Evolutionary conservation across 2,888 invertebrate species (phyloP), one percentile per base, ranked within the genome.

Genomic region (Melinaea menophilus): DNA sequence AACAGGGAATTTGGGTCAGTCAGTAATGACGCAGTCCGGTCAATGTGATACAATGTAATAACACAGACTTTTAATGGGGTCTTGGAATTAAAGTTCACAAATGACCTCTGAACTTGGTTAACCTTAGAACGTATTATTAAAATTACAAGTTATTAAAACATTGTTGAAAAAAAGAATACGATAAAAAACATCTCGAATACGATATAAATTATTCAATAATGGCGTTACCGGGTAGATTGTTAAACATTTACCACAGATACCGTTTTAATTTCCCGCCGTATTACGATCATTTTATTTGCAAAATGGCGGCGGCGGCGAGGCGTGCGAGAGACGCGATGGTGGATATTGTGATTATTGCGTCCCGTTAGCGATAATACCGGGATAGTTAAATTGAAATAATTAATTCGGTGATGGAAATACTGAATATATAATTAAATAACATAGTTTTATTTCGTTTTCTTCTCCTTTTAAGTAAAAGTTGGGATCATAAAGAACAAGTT

Each of bases 321-420:
- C 41, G 41, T 9, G 22, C 1, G 41, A 41, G 11, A 41, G 9
- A 41, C 41, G 41, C 41, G 7, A 3, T 37, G 41, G 41, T 7
- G 11, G 9, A 41, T 9, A 41, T 41, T 41, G 41, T 41, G 41
- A 11, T 41, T 41, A 41, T 41, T 31, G 31, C 34, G 45, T 56
- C 60, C 61, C 61, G 54, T 66, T 64, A 65, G 58, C 70, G 76
- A 75, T 51, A 31, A 31, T 31, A 31, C 3, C 31, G 7, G n/a
- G 51, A 51, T 51, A 22, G 31, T 41, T 51, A 51, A 51, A 51
- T 31, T 31, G 51, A 9, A 5, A 31, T 51, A 51, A 48, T 48
- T 48, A 48, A 51, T 51, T 13, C 9, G 7, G 3, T 31, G 22
- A 51, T 31, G 1, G 9, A 22, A 31, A 51, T 41, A 1, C 41